Percentiles rank a stretch among this genome's conserved stretches.
These are phyloP conservation scores for Balaenoptera acutorostrata DNA, from an alignment of 2,113 vertebrate species.

Conservation along the genomic window DNA sequence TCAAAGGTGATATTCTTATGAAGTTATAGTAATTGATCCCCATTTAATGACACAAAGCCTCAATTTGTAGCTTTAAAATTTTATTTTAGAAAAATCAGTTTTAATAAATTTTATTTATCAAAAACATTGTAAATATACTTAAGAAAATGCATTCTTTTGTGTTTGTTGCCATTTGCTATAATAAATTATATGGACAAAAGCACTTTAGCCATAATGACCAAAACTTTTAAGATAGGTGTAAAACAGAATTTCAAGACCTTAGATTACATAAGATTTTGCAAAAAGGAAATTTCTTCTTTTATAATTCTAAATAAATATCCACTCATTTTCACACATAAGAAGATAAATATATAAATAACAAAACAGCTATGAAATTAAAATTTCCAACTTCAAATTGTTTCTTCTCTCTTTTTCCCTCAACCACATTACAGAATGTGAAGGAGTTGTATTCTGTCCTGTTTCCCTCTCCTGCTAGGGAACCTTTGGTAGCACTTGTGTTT, in stretches of 20 bases:
- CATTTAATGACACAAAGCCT: neutral
- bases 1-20: neutral
- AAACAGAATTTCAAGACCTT: neutral
- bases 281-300: neutral
- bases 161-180: neutral
- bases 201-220: neutral
- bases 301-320: neutral
- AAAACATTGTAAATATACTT: neutral
- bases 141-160: neutral
- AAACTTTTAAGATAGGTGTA: neutral
- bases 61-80: neutral
- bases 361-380: neutral
- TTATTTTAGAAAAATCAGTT: neutral
- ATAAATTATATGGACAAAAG: neutral
- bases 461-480: neutral
- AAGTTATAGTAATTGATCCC: neutral
- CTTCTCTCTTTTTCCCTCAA: neutral
- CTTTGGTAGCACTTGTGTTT: rapidly evolving
- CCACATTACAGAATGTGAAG: neutral
- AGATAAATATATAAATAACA: neutral
- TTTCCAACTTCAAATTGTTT: neutral
- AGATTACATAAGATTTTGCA: neutral
- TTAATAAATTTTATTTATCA: neutral
- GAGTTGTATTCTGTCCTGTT: neutral
- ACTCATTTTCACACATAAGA: neutral